These are phyloP conservation scores for Nothobranchius furzeri DNA, from an alignment of 2,113 vertebrate species.

Conservation along the genomic window DNA sequence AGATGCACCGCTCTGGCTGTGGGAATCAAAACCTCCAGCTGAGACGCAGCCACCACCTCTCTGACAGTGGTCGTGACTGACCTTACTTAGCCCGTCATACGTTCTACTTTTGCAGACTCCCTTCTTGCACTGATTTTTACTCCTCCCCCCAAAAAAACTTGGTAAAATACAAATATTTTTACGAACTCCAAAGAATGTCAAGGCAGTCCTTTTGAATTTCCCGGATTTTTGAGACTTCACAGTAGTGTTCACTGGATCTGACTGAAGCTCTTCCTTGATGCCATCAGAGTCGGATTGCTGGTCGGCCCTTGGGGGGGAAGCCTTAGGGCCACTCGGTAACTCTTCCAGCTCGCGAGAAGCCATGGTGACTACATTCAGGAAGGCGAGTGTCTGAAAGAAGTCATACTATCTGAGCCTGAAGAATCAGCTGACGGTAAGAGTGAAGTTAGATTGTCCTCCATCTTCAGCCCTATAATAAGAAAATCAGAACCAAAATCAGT, in stretches of 20 bases:
- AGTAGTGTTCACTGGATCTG: constrained; percentile 51
- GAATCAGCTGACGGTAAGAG: constrained; percentile 27
- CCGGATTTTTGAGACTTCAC: constrained; percentile 79
- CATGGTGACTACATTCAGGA: constrained; percentile 74
- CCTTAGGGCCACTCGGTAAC: constrained; percentile 60
- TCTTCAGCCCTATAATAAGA: constrained; percentile 48
- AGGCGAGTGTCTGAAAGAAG: constrained; percentile 10
- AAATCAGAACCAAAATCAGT: constrained; percentile 30
- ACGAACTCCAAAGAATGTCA: constrained; percentile 93
- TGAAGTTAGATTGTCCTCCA: constrained; percentile 41
- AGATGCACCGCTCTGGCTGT: constrained; percentile 61
- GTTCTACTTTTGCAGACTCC: constrained; percentile 91
- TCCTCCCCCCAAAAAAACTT: constrained; percentile 89
- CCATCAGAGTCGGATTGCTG: constrained; percentile 53
- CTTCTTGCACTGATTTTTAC: constrained; percentile 85
- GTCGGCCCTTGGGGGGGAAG: constrained; percentile 37
- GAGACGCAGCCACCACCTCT: constrained; percentile 57
- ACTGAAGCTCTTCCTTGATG: constrained; percentile 54
- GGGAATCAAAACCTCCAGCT: constrained; percentile 70
- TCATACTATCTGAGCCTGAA: constrained; percentile 33
- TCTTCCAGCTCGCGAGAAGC: constrained; percentile 74
- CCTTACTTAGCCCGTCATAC: constrained; percentile 85
- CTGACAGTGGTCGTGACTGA: constrained; percentile 62
- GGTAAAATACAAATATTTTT: constrained; percentile 92
- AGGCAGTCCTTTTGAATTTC: constrained; percentile 89